Percentiles rank a stretch among this genome's conserved stretches.
phyloP scores from a whole-genome alignment of 2,113 vertebrate species.

The Poeciliopsis retropinna region DNA sequence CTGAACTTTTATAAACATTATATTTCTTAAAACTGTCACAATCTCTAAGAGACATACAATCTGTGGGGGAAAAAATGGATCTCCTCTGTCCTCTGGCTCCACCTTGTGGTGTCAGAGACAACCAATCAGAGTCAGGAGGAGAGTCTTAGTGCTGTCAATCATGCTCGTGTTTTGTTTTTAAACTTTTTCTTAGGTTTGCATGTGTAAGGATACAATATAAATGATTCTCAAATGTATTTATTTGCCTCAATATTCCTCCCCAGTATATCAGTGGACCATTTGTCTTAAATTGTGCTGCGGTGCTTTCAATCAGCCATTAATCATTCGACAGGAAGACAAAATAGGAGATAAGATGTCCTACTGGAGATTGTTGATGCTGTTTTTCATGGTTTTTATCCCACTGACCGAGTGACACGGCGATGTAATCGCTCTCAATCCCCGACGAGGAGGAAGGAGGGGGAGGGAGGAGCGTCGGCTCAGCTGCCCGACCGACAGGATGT shows the following conservation, averaged over 20 bases:
- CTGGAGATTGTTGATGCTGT: not conserved
- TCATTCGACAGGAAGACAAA: not conserved
- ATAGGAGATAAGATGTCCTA: not conserved
- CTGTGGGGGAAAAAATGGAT: no score
- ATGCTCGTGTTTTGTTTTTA: no score
- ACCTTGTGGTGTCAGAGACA: no score
- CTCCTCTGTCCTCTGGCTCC: no score
- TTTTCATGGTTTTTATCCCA: slow-evolving; percentile 12
- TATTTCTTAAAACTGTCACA: no score
- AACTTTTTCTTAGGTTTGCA: not conserved
- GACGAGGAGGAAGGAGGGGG: not conserved
- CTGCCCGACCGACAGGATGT: slow-evolving; percentile 20
- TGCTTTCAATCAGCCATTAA: slow-evolving; percentile 25
- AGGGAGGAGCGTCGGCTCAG: not conserved
- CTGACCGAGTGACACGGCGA: slow-evolving; percentile 32
- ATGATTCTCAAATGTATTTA: not conserved
- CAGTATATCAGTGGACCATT: not conserved
- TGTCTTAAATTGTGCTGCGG: not conserved
- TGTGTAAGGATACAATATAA: not conserved
- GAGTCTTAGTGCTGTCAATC: no score
- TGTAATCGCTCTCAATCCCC: slow-evolving; percentile 31
- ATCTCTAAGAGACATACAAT: no score
- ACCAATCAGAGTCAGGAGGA: no score
- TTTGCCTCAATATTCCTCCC: not conserved
- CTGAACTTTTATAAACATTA: no score